A percentile compares a stretch with the other conserved stretches of the same genome.
phyloP scores from a whole-genome alignment of 2,113 vertebrate species.

The Lasiurus cinereus region DNA sequence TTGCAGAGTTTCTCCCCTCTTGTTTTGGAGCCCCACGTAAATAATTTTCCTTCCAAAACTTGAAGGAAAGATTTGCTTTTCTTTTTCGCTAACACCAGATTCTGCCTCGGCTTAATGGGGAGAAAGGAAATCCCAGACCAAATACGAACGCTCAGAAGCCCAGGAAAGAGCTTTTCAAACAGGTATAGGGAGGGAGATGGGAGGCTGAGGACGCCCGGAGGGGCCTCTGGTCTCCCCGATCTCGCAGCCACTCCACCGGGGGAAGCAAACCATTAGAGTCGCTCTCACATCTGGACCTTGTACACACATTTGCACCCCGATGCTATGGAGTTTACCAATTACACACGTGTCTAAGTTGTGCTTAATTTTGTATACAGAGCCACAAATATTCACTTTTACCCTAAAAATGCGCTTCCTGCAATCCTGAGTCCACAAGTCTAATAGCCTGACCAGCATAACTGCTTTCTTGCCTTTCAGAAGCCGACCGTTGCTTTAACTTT shows the following conservation, averaged over 20 bases:
- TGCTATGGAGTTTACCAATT: background rate
- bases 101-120: background rate
- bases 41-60: slow-evolving; percentile 36
- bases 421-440: background rate
- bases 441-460: background rate
- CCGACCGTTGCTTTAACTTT: slow-evolving; percentile 52
- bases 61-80: slow-evolving; percentile 53
- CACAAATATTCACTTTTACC: slow-evolving; percentile 52
- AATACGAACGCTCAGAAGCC: background rate
- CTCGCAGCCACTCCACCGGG: background rate
- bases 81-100: background rate
- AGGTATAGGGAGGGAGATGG: slow-evolving; percentile 43
- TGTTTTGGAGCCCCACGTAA: slow-evolving; percentile 46
- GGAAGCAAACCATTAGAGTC: background rate
- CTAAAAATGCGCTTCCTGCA: background rate
- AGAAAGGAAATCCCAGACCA: background rate
- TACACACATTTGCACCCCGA: background rate
- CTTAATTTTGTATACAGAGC: slow-evolving; percentile 10
- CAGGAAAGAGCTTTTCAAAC: background rate
- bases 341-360: background rate
- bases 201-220: background rate
- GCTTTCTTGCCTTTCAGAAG: background rate
- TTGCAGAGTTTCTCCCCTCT: background rate
- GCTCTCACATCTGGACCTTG: slow-evolving; percentile 4
- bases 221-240: background rate